phyloP scores from a whole-genome alignment of 2,888 invertebrate species.

The Macrophya annulata region DNA sequence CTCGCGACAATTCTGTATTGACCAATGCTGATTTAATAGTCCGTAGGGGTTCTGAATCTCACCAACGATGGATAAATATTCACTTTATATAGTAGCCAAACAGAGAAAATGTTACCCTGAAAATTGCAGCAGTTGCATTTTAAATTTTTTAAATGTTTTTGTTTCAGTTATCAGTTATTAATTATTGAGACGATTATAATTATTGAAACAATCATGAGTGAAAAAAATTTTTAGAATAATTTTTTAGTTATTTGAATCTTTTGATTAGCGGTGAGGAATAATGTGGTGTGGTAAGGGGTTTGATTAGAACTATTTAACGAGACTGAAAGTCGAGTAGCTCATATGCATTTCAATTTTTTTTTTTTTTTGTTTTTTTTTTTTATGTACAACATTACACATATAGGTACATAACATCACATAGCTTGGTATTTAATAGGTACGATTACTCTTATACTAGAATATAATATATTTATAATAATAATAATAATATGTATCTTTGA shows the following conservation, averaged over 20 bases:
- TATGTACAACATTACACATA: slow-evolving; percentile 77
- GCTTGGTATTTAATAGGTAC: slow-evolving; percentile 74
- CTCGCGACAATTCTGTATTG: background rate
- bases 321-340: slow-evolving; percentile 26
- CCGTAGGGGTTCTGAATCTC: background rate
- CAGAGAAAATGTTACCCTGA: background rate
- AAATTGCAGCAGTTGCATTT: background rate
- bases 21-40: background rate
- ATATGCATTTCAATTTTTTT: slow-evolving; percentile 67
- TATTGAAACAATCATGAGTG: background rate
- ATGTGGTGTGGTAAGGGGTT: background rate
- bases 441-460: slow-evolving; percentile 65
- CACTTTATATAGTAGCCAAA: background rate
- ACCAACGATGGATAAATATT: background rate
- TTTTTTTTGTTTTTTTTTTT: slow-evolving; percentile 61
- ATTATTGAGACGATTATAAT: background rate
- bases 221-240: background rate
- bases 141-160: background rate
- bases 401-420: slow-evolving; percentile 79
- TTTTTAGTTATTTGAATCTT: too few relatives aligned
- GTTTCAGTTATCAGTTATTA: background rate
- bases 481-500: slow-evolving; percentile 60
- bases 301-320: background rate
- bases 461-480: slow-evolving; percentile 58
- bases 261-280: background rate